A percentile compares a stretch with the other conserved stretches of the same genome.
Conservation (phyloP, 2,888 invertebrate genomes). For the Rotaria macrura region DNA sequence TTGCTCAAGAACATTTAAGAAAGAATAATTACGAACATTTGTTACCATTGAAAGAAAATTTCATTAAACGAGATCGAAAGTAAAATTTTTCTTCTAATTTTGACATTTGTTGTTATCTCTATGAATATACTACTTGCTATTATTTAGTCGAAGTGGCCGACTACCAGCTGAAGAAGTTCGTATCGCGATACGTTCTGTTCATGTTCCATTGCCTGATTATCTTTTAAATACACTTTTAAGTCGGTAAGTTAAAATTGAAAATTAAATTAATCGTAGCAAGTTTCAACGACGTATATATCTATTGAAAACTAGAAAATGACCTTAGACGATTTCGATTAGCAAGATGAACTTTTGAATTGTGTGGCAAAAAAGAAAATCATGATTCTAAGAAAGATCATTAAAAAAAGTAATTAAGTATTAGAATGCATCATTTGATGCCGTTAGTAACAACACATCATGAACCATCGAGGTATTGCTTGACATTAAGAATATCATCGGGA, state of each 20-base stretch:
- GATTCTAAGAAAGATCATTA: too few species aligned
- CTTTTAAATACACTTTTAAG: constrained; percentile 25
- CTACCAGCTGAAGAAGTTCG: constrained; percentile 23
- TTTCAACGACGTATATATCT: too few species aligned
- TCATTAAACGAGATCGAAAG: constrained; percentile 21
- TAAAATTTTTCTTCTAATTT: not conserved
- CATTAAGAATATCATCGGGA: too few species aligned
- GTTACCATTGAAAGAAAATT: constrained; percentile 24
- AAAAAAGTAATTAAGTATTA: too few species aligned
- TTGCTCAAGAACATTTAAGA: constrained; percentile 32
- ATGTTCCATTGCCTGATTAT: constrained; percentile 29
- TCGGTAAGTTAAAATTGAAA: not conserved
- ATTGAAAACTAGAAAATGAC: too few species aligned
- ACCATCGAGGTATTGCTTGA: too few species aligned
- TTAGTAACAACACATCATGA: too few species aligned
- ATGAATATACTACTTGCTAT: not conserved
- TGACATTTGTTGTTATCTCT: not conserved
- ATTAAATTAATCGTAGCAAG: too few species aligned
- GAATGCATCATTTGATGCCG: too few species aligned
- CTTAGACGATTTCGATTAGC: too few species aligned
- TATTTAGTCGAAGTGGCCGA: not conserved
- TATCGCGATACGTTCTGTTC: constrained; percentile 15
- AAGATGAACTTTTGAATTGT: too few species aligned
- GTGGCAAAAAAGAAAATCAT: too few species aligned
- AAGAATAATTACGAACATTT: constrained; percentile 31